Conservation (phyloP, 2,797 vertebrate species). For the Tapera naevia region DNA sequence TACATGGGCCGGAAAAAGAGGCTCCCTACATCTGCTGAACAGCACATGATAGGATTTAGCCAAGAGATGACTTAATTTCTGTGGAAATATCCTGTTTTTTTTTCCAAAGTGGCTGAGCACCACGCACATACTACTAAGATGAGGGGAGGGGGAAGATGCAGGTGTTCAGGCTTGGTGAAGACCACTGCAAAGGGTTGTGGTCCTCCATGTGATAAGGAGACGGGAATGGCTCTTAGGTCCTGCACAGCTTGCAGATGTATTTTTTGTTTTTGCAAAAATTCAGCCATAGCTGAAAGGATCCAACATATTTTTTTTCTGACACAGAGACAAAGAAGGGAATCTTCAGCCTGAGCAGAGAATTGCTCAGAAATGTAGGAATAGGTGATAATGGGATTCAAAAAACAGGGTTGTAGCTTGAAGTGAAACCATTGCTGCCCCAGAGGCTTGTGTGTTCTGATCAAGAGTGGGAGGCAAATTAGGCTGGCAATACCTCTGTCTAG, state of each 20-base stretch:
- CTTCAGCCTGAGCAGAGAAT: not conserved
- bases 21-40: constrained; percentile 48
- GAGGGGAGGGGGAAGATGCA: not conserved
- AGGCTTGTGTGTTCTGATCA: not conserved
- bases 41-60: constrained; percentile 29
- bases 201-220: not conserved
- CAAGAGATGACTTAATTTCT: constrained; percentile 18
- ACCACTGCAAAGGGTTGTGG: fast-evolving
- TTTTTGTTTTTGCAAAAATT: not conserved
- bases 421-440: not conserved
- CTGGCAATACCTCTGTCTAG: not conserved
- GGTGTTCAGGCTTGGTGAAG: not conserved
- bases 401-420: not conserved
- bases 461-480: not conserved
- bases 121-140: not conserved
- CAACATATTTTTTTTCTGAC: not conserved
- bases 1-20: not conserved
- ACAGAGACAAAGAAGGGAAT: not conserved
- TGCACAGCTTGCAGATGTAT: not conserved
- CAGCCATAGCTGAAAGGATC: not conserved
- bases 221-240: not conserved
- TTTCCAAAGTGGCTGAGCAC: constrained; percentile 17
- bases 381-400: not conserved
- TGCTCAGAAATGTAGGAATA: not conserved
- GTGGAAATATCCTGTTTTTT: not conserved